Conservation (phyloP, 1,140 invertebrate species). For the Caenorhabditis latens region DNA sequence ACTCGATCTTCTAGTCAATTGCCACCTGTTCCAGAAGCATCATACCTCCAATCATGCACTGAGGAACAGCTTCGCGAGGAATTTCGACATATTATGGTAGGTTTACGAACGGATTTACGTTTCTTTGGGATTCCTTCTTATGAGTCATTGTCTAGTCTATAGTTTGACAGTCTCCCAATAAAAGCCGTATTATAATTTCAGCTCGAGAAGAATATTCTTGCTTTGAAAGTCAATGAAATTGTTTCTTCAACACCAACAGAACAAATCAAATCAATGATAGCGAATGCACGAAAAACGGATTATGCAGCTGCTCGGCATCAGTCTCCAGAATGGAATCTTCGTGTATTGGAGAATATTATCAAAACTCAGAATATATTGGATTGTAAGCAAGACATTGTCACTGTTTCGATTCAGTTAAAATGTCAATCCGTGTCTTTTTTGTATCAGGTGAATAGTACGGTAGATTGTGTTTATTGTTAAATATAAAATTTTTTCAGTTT, state of each 20-base stretch:
- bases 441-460: not conserved
- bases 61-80: conserved; percentile 47
- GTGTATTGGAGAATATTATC: not conserved
- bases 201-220: not conserved
- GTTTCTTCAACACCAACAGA: not conserved
- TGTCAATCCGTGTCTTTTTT: conserved; percentile 26
- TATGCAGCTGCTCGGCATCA: not conserved
- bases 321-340: conserved; percentile 19
- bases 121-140: too few relatives aligned
- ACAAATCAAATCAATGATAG: conserved; percentile 11
- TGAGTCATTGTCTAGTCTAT: too few relatives aligned
- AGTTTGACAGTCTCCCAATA: not conserved
- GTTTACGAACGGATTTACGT: not conserved
- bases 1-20: not conserved
- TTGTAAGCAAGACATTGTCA: conserved; percentile 38
- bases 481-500: not conserved
- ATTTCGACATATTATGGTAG: conserved; percentile 54
- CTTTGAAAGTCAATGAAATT: conserved; percentile 9
- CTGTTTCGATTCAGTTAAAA: not conserved
- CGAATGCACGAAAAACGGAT: conserved; percentile 22
- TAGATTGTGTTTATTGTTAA: not conserved
- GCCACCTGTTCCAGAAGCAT: not conserved
- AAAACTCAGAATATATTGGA: conserved; percentile 28
- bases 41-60: not conserved
- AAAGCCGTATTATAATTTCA: not conserved